phyloP scores from a whole-genome alignment of 2,797 vertebrate genomes.

The Chloroceryle amazona region DNA sequence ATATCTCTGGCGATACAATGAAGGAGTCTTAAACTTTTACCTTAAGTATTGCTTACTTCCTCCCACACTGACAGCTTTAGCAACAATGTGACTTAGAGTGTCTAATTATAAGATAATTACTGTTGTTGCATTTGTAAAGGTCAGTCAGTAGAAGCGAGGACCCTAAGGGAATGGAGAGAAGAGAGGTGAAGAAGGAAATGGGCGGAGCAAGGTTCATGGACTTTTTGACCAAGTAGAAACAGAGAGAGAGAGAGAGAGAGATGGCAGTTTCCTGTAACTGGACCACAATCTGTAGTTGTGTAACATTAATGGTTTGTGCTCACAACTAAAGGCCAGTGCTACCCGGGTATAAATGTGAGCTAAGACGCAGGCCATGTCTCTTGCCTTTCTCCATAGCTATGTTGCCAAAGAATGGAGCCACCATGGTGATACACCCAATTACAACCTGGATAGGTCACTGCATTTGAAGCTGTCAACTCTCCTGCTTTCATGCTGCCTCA shows the following conservation, averaged over 20 bases:
- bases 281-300: not conserved
- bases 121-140: slow-evolving; percentile 70
- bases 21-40: slow-evolving; percentile 45
- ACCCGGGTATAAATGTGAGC: not conserved
- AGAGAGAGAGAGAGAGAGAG: not conserved
- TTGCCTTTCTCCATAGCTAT: not conserved
- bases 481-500: not conserved
- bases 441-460: not conserved
- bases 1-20: slow-evolving; percentile 13
- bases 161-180: slow-evolving; percentile 65
- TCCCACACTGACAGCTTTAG: slow-evolving; percentile 42
- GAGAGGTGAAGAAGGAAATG: slow-evolving; percentile 42
- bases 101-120: slow-evolving; percentile 75
- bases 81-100: slow-evolving; percentile 55
- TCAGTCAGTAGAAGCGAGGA: slow-evolving; percentile 62
- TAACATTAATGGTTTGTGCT: not conserved
- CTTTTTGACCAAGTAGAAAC: not conserved
- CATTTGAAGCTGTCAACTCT: not conserved
- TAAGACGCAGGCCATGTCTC: not conserved
- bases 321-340: not conserved
- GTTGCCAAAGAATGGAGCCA: not conserved
- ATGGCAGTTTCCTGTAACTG: not conserved
- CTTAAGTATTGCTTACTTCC: slow-evolving; percentile 32
- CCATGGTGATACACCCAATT: not conserved
- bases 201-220: not conserved